phyloP scores from a whole-genome alignment of 2,113 vertebrate genomes.

The Cyrtonyx montezumae region DNA sequence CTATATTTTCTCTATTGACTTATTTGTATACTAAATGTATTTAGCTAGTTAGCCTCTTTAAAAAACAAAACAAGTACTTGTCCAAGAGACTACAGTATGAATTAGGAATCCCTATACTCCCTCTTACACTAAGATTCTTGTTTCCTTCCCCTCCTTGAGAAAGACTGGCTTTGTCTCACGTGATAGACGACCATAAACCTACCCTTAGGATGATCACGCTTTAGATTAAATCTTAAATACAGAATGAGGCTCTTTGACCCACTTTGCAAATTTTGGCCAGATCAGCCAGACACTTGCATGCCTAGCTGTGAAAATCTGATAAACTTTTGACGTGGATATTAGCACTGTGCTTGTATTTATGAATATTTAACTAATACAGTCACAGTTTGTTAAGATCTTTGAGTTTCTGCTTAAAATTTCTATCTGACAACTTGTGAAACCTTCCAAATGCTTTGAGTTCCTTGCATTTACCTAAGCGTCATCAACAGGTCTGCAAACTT shows the following conservation, averaged over 20 bases:
- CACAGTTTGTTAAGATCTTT: not conserved
- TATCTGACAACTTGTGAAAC: not conserved
- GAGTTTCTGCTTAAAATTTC: not conserved
- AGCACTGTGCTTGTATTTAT: not conserved
- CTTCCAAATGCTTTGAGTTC: not conserved
- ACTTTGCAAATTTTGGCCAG: not conserved
- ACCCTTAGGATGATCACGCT: not conserved
- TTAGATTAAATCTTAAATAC: not conserved
- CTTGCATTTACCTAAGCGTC: not conserved
- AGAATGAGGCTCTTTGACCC: not conserved
- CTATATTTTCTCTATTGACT: not conserved
- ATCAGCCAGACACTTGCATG: not conserved
- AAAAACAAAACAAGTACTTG: not conserved
- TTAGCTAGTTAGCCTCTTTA: not conserved
- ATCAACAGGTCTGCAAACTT: not conserved
- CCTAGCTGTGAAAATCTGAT: not conserved
- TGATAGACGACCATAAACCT: not conserved
- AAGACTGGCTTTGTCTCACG: not conserved
- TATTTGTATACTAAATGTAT: not conserved
- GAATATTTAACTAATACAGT: not conserved
- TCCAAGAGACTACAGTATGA: not conserved
- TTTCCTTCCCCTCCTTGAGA: not conserved
- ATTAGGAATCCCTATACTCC: not conserved
- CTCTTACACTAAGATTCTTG: not conserved
- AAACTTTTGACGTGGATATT: not conserved